Evolutionary conservation across 2,888 invertebrate species (phyloP).

Genomic region (Lamproptera curius): DNA sequence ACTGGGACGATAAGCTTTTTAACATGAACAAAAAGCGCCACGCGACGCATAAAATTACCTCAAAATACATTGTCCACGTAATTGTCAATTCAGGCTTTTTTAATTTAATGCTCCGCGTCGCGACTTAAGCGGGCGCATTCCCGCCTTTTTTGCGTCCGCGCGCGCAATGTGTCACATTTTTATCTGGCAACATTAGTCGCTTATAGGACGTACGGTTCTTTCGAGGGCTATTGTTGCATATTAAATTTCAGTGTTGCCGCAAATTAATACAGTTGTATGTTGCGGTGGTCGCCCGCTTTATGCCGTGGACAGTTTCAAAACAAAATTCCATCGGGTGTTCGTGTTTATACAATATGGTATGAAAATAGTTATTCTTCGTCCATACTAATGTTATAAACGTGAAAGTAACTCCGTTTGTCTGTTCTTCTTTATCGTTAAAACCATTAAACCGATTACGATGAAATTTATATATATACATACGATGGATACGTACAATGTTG

Average conservation of each 20-base stretch:
- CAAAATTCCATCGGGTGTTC: too few species aligned
- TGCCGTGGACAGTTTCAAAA: too few species aligned
- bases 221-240: slow-evolving; percentile 7
- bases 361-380: too few species aligned
- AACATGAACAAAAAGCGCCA: slow-evolving; percentile 4
- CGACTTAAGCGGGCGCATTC: slow-evolving; percentile 20
- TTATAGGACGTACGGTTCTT: slow-evolving; percentile 4
- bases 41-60: slow-evolving; percentile 11
- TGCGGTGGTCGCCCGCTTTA: background rate
- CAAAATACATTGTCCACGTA: slow-evolving; percentile 14
- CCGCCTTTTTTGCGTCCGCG: slow-evolving; percentile 10
- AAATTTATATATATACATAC: too few species aligned
- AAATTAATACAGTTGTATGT: slow-evolving; percentile 4
- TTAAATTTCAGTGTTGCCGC: slow-evolving; percentile 1
- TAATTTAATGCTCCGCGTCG: slow-evolving; percentile 16
- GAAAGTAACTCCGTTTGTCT: too few species aligned
- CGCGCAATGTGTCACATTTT: slow-evolving; percentile 23
- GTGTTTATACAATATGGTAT: too few species aligned
- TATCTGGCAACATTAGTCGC: slow-evolving; percentile 19
- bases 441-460: too few species aligned
- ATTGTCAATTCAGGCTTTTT: slow-evolving; percentile 17
- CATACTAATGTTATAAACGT: too few species aligned
- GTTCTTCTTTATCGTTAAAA: too few species aligned
- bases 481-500: too few species aligned
- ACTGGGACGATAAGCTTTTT: too few species aligned